Base-by-base conservation (phyloP, 2,113 vertebrate genomes). In the Elephas maximus region DNA sequence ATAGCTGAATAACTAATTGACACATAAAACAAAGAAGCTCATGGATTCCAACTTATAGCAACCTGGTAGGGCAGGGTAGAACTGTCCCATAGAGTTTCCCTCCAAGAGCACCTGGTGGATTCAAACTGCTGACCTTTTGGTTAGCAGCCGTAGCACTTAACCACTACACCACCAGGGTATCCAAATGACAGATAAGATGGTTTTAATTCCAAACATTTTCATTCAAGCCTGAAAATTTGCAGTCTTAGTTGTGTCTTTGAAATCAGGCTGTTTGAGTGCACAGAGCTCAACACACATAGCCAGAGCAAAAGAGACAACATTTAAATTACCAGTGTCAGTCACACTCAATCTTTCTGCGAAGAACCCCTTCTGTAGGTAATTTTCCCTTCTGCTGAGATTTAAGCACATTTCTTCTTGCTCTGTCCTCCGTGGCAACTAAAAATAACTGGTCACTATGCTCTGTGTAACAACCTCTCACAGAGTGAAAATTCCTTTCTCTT, bases 331-430 rank as follows among this genome's bases (percentile, higher is more conserved):
- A 88, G 37, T 0, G 5, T 80, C 62, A 89, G 41, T 76, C 82
- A 91, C 53, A 93, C 30, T 85, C 60, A 60, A 33, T 83, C 74
- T 86, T 94, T 80, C 71, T 80, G 41, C 24, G 73, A 94, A 94
- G 53, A 86, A 89, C 57, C 71, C 45, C 41, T 80, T 93, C 81
- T 83, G 65, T 37, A 86, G 67, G 74, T 86, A 51, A 94, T 94
- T 94, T 95, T 89, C 73, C n/a, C 53, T 90, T 93, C 62, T 95
- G 65, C 78, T 91, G 63, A 88, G 80, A 91, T 86, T 91, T 86
- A 62, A 86, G 67, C 53, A 82, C 85, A 44, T 90, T 91, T 93
- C 60, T 88, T 95, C 48, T 85, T 82, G 9, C n/a, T 96, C 93
- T 89, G 53, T 91, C 41, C 21, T 93, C 74, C 86, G 94, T 74